Conservation (phyloP, 2,113 vertebrate genomes). For the Hipposideros armiger region DNA sequence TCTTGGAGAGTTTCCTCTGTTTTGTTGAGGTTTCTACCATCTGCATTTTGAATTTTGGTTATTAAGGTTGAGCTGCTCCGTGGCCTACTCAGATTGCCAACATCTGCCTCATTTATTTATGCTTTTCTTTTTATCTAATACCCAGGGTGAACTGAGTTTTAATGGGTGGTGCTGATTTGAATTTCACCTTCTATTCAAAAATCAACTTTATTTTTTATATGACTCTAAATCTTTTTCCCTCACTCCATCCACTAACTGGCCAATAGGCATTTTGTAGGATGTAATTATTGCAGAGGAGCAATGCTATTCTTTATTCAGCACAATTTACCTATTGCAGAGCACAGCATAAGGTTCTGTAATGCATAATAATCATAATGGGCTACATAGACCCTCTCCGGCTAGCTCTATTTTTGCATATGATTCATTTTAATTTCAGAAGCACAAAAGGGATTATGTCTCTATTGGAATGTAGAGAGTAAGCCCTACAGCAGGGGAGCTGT, state of each 20-base stretch:
- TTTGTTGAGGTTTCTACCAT: constrained; percentile 64
- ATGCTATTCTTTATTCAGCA: constrained; percentile 73
- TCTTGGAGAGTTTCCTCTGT: constrained; percentile 60
- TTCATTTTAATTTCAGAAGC: constrained; percentile 82
- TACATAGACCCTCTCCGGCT: constrained; percentile 49
- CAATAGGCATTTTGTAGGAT: constrained; percentile 61
- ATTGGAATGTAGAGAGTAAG: constrained; percentile 74
- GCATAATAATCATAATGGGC: constrained; percentile 73
- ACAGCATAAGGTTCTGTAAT: constrained; percentile 40
- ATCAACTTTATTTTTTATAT: constrained; percentile 52
- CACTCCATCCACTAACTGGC: constrained; percentile 39
- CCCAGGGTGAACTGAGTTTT: constrained; percentile 67
- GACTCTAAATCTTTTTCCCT: constrained; percentile 67
- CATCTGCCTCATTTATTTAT: constrained; percentile 73
- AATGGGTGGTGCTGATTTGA: constrained; percentile 71
- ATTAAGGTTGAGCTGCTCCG: constrained; percentile 70
- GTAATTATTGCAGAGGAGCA: constrained; percentile 62
- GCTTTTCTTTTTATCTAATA: constrained; percentile 71
- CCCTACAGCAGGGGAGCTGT: constrained; percentile 67
- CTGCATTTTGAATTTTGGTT: constrained; percentile 75
- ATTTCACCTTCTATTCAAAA: constrained; percentile 74
- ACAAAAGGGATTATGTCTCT: constrained; percentile 82
- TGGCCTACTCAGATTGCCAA: constrained; percentile 65
- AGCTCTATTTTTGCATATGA: constrained; percentile 75
- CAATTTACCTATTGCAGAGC: constrained; percentile 75